Conservation (phyloP, 2,113 vertebrate species). For the Nothoprocta perdicaria region DNA sequence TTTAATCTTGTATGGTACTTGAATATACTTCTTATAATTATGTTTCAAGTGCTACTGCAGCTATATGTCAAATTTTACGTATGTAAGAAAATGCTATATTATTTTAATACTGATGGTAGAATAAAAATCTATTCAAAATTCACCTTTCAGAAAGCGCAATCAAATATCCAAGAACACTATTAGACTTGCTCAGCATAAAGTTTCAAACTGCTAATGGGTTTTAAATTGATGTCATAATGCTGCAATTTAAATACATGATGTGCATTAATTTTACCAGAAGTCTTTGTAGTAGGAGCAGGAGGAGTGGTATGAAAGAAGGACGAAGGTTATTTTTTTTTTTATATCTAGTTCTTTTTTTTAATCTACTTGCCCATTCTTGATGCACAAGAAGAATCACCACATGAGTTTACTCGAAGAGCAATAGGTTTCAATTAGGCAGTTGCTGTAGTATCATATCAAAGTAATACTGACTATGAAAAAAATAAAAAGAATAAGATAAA, state of each 20-base stretch:
- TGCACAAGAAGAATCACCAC: not conserved
- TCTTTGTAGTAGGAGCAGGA: constrained; percentile 17
- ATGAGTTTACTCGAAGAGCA: not conserved
- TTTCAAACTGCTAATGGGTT: constrained; percentile 68
- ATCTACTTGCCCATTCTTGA: not conserved
- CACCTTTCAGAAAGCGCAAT: constrained; percentile 65
- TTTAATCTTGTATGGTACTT: constrained; percentile 56
- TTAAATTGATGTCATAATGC: constrained; percentile 72
- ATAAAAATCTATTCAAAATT: constrained; percentile 69
- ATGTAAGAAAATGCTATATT: constrained; percentile 61
- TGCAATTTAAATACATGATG: constrained; percentile 69
- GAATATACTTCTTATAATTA: constrained; percentile 61
- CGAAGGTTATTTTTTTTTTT: constrained; percentile 18
- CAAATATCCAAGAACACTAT: constrained; percentile 67
- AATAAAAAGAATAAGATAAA: not conserved
- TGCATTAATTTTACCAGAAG: constrained; percentile 66
- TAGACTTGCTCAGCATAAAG: constrained; percentile 60
- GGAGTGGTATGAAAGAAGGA: not conserved
- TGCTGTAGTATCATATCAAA: not conserved
- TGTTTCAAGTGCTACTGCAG: constrained; percentile 61
- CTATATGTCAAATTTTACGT: constrained; percentile 61
- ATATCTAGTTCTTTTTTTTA: constrained; percentile 1
- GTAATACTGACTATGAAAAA: not conserved
- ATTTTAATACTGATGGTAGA: constrained; percentile 54
- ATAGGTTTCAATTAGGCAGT: not conserved